Conservation (phyloP, 2,888 invertebrate species). For the Steinernema scapterisci region DNA sequence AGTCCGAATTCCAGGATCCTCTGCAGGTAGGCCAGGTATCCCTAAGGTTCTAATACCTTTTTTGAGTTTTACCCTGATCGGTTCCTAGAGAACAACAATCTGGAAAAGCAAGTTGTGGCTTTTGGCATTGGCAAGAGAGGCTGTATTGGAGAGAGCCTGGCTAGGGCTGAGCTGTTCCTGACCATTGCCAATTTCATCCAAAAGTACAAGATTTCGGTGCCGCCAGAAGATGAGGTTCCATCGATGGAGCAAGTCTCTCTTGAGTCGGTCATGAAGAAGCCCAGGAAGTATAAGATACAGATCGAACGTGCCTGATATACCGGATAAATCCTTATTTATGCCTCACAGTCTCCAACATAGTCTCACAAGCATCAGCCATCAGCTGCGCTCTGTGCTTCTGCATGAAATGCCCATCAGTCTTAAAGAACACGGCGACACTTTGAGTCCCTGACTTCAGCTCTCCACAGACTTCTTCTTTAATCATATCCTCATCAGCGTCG, state of each 20-base stretch:
- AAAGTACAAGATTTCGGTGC: not conserved
- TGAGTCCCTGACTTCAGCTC: not conserved
- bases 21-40: not conserved
- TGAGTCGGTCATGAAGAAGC: not conserved
- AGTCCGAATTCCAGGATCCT: not conserved
- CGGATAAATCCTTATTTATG: too few species aligned
- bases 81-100: not conserved
- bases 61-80: conserved; percentile 3
- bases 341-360: not conserved
- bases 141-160: conserved; percentile 9
- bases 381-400: conserved; percentile 19
- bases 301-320: not conserved
- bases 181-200: not conserved
- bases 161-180: conserved; percentile 2
- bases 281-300: not conserved
- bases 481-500: not conserved
- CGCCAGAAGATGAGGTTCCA: not conserved
- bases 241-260: not conserved
- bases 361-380: conserved; percentile 10
- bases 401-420: conserved; percentile 18
- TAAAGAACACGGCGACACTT: conserved; percentile 2
- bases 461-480: not conserved
- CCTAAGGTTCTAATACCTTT: not conserved
- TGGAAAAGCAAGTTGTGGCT: conserved; percentile 4
- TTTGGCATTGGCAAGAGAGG: not conserved